phyloP scores from a whole-genome alignment of 2,888 invertebrate genomes.

The Eilema griseolum region DNA sequence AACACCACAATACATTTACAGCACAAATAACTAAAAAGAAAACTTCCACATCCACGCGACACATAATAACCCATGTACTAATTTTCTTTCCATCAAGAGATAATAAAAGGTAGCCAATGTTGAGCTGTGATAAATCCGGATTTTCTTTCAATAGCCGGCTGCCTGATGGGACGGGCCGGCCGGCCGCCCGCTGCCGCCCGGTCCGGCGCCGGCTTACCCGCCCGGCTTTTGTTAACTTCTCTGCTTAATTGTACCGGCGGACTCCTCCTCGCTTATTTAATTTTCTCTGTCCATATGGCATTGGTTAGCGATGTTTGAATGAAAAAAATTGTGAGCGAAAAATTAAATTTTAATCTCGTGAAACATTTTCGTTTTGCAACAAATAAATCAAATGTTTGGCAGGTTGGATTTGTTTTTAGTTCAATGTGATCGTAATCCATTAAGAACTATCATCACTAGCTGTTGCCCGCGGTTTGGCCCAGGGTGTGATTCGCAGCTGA shows the following conservation, averaged over 20 bases:
- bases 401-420: not conserved
- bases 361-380: not conserved
- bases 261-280: constrained; percentile 30
- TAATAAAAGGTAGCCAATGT: constrained; percentile 42
- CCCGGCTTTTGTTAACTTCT: constrained; percentile 45
- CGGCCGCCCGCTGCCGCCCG: constrained; percentile 14
- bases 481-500: too few relatives aligned
- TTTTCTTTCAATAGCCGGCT: constrained; percentile 44
- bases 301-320: constrained; percentile 16
- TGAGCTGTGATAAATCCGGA: constrained; percentile 46
- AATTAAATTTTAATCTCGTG: constrained; percentile 10
- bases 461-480: too few relatives aligned
- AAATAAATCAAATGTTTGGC: not conserved
- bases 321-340: not conserved
- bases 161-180: constrained; percentile 31
- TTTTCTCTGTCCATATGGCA: constrained; percentile 21
- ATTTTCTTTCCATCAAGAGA: constrained; percentile 29
- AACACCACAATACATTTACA: too few relatives aligned
- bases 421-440: not conserved
- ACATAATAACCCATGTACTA: constrained; percentile 22
- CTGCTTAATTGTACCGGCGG: constrained; percentile 36
- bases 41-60: not conserved
- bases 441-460: not conserved
- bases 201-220: constrained; percentile 31
- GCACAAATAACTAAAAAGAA: not conserved